phyloP scores from a whole-genome alignment of 1,140 invertebrate species.

The Macrostomum lignano region DNA sequence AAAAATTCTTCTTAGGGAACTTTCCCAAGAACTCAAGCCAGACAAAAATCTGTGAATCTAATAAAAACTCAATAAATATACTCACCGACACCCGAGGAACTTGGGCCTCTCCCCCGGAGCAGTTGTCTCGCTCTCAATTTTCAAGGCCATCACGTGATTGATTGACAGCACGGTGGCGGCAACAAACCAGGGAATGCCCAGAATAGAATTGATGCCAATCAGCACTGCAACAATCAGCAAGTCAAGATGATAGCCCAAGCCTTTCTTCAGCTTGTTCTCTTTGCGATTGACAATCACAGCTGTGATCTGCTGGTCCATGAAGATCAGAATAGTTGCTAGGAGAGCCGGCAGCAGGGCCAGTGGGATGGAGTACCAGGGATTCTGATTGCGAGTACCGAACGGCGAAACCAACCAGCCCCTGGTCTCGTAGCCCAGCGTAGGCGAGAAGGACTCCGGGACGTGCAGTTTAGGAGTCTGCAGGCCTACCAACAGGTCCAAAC shows the following conservation, averaged over 20 bases:
- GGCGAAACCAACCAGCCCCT: conserved; percentile 3
- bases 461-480: conserved; percentile 27
- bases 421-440: conserved; percentile 4
- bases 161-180: conserved; percentile 94
- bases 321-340: conserved; percentile 22
- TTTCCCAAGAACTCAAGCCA: no score
- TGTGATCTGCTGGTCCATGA: conserved; percentile 29
- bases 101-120: conserved; percentile 91
- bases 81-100: conserved; percentile 58
- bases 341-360: conserved; percentile 8
- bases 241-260: conserved; percentile 86
- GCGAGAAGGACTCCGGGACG: conserved; percentile 14
- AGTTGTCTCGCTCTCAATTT: conserved; percentile 72
- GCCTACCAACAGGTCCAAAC: conserved; percentile 16
- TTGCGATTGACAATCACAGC: conserved; percentile 28
- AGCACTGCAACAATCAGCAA: conserved; percentile 60
- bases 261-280: conserved; percentile 29
- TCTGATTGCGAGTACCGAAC: not conserved
- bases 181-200: conserved; percentile 76
- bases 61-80: no score
- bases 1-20: no score
- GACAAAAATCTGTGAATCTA: no score
- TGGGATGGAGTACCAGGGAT: conserved; percentile 4
- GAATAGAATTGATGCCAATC: conserved; percentile 61
- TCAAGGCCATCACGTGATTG: conserved; percentile 86